Percentiles rank a stretch among this genome's conserved stretches.
phyloP scores from a whole-genome alignment of 2,797 vertebrate species.

The Argya squamiceps region DNA sequence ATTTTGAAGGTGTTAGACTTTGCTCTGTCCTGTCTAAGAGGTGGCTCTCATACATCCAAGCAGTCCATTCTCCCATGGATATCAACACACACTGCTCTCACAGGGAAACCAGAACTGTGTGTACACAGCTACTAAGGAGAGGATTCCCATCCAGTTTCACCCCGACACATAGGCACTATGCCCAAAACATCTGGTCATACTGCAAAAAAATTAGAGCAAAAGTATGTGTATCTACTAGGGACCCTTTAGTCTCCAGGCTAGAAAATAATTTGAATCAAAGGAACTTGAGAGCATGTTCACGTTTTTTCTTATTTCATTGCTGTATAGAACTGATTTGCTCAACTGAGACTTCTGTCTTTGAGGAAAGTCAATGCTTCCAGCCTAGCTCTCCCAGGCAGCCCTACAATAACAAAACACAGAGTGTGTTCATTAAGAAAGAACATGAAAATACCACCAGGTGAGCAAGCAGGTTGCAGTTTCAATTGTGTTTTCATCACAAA shows the following conservation, averaged over 20 bases:
- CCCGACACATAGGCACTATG: neutral
- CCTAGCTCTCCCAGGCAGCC: neutral
- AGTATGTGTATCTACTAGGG: neutral
- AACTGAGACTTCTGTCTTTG: neutral
- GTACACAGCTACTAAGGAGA: neutral
- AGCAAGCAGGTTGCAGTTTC: constrained; percentile 41
- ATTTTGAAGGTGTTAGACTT: neutral
- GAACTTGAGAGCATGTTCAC: neutral
- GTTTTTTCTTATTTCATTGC: neutral
- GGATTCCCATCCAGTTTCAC: neutral
- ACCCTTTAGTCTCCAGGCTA: neutral
- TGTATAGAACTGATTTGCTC: constrained; percentile 17
- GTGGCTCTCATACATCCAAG: neutral
- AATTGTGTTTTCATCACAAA: constrained; percentile 34
- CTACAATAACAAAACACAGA: neutral
- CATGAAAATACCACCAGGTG: constrained; percentile 44
- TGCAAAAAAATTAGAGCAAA: neutral
- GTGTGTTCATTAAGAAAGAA: neutral
- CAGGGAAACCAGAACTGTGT: neutral
- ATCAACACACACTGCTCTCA: neutral
- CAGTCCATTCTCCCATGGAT: neutral
- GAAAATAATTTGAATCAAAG: neutral
- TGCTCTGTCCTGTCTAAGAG: neutral
- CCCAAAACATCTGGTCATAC: neutral
- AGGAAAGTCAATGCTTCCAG: neutral